Base-by-base conservation (phyloP, 2,888 invertebrate species). In the Junonia oenone region DNA sequence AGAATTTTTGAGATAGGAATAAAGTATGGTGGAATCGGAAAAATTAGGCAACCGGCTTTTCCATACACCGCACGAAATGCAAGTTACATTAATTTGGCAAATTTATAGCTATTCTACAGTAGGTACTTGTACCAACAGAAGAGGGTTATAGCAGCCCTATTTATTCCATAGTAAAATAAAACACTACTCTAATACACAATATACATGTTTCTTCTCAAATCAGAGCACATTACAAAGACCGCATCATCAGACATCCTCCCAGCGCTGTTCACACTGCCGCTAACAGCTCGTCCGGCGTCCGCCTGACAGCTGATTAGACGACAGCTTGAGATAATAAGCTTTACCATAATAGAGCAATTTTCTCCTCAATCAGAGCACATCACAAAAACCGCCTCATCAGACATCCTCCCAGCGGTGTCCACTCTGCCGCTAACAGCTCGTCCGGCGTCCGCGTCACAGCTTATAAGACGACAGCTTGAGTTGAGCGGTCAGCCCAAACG, bases 371-470 rank as follows among this genome's bases (percentile, higher is more conserved):
- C 64, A 81, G 84, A 80, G 3, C 76, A 73, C 61, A 64, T 67
- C 6, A 75, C 56, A 58, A 83, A 81, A 65, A 71, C 75, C 0
- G 78, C 83, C 1, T 75, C 71, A 0, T 84, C 85, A 0, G 86
- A 84, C 27, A 74, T 81, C 56, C 64, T 65, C 0, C 61, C 76
- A 6, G 64, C 64, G 1, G 51, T 68, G 5, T 54, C 64, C 8
- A 61, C 73, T 0, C 56, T 68, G 17, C 71, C 75, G 19, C 53
- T 67, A 27, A 59, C 63, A 50, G 66, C 69, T n/a, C 72, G 89
- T 0, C 88, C 88, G 0, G 85, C 83, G 0, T 85, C 84, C 52
- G 88, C 89, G 2, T 88, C 90, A 35, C 80, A 75, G 51, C 71
- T 82, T 1, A 76, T 90, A 31, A 66, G 89, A 9, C 61, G 81